Evolutionary conservation across 2,113 vertebrate genomes (phyloP).

Genomic region (Smithornis capensis): DNA sequence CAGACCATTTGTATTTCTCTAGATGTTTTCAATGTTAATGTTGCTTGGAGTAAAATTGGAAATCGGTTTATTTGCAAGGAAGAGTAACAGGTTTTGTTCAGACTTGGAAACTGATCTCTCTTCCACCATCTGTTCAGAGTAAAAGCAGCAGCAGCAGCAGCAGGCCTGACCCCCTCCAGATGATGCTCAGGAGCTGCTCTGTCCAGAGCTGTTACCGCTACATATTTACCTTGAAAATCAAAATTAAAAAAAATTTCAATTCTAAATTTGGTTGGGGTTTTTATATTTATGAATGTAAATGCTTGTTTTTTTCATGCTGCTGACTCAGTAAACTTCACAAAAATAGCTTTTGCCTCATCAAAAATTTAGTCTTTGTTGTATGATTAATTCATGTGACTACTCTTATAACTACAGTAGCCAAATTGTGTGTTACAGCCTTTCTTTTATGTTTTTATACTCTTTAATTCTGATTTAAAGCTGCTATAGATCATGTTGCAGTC

Average conservation of each 20-base stretch:
- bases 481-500: conserved; percentile 24
- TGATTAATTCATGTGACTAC: neutral
- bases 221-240: neutral
- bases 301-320: neutral
- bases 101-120: neutral
- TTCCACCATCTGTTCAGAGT: neutral
- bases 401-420: neutral
- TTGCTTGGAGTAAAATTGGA: neutral
- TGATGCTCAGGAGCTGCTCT: neutral
- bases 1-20: neutral
- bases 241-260: neutral
- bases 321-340: neutral
- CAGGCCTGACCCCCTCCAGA: neutral
- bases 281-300: neutral
- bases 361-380: neutral
- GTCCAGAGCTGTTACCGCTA: neutral
- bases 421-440: neutral
- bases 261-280: neutral
- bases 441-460: conserved; percentile 12
- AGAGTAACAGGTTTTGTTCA: conserved; percentile 12
- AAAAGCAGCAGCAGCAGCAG: conserved; percentile 12
- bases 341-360: neutral
- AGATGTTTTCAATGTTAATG: neutral
- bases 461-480: conserved; percentile 16
- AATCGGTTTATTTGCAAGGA: neutral